These are phyloP conservation scores for Malacoraja senta DNA, from an alignment of 2,797 vertebrate species.

Conservation along the genomic window DNA sequence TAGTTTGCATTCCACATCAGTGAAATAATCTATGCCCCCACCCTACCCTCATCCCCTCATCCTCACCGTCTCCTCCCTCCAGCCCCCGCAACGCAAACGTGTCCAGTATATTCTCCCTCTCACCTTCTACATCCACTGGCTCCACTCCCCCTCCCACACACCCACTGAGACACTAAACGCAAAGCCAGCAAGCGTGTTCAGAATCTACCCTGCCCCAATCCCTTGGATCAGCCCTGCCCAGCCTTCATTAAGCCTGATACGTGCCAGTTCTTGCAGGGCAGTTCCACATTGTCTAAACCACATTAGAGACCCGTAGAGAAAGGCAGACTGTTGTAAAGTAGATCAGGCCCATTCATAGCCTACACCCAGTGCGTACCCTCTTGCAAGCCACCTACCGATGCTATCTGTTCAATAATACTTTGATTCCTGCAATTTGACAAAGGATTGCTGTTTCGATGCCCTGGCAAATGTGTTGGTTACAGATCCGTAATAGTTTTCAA, in stretches of 20 bases:
- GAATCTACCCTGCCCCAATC: background rate
- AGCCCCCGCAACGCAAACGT: background rate
- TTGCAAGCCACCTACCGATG: background rate
- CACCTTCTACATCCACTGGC: too few species aligned
- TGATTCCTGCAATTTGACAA: background rate
- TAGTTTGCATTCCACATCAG: background rate
- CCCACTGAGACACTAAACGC: background rate
- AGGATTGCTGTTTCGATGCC: background rate
- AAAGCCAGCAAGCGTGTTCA: background rate
- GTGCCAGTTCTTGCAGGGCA: background rate
- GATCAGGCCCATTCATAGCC: background rate
- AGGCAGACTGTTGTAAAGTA: background rate
- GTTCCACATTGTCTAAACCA: background rate
- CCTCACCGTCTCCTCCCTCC: background rate
- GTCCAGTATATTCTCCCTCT: background rate
- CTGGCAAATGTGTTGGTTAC: background rate
- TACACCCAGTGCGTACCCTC: background rate
- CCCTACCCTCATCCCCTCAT: background rate
- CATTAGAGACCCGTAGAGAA: background rate
- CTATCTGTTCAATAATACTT: background rate
- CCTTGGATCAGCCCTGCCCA: background rate
- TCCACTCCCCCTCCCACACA: background rate
- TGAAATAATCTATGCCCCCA: background rate
- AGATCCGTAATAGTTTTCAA: slow-evolving; percentile 26
- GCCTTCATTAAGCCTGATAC: background rate